These are phyloP conservation scores for Tholera decimalis DNA, from an alignment of 2,888 invertebrate genomes.

Conservation along the genomic window DNA sequence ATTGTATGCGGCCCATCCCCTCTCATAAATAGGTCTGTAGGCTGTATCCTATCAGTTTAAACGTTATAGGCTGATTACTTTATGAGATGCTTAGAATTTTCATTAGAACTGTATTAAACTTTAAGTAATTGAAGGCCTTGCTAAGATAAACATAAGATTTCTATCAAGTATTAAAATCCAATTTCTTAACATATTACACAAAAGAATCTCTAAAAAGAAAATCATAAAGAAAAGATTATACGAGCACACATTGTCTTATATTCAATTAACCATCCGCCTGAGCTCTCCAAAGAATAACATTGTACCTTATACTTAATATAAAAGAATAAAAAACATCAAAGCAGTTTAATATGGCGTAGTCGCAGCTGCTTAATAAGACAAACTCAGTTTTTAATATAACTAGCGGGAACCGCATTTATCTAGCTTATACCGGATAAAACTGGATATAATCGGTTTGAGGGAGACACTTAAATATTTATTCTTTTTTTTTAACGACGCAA, in stretches of 20 bases:
- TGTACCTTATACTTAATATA: conserved; percentile 16
- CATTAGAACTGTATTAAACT: background rate
- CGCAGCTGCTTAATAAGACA: conserved; percentile 49
- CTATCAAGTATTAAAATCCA: background rate
- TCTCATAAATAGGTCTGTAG: no score
- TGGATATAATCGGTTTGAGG: conserved; percentile 44
- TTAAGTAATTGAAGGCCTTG: background rate
- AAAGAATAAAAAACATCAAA: conserved; percentile 30
- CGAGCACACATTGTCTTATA: conserved; percentile 8
- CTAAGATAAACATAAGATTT: background rate
- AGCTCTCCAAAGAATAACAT: conserved; percentile 24
- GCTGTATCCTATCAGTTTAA: no score
- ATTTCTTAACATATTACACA: conserved; percentile 5
- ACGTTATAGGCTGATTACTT: no score
- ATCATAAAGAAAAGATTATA: conserved; percentile 15
- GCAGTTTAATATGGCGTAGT: conserved; percentile 44
- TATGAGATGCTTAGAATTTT: background rate
- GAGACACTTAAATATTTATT: conserved; percentile 40
- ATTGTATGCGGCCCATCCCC: no score
- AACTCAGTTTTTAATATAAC: conserved; percentile 60
- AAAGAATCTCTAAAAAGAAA: conserved; percentile 12
- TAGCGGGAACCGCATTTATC: conserved; percentile 52
- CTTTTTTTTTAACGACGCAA: conserved; percentile 10
- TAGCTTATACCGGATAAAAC: conserved; percentile 56
- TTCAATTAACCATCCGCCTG: conserved; percentile 4